Evolutionary conservation across 2,888 invertebrate genomes (phyloP), one percentile per base, ranked within the genome.

Genomic region (Sthenelais limicola): DNA sequence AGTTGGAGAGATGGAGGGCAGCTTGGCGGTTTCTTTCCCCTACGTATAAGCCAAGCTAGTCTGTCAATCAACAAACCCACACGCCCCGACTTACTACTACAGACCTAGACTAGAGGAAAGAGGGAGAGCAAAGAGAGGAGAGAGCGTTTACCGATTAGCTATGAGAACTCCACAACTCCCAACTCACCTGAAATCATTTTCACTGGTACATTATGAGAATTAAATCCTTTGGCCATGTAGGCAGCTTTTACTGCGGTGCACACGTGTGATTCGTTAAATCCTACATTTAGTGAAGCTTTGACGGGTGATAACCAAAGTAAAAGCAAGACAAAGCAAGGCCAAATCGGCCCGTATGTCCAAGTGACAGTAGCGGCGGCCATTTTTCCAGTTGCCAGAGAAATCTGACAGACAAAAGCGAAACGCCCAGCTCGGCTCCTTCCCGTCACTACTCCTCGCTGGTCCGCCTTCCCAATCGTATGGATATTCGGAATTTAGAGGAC

Each of bases 201-300:
- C 94, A 95, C 80, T 94, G 87, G 74, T 93, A 95, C 74, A 94
- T 89, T 0, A 93, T 94, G 83, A 92, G 92, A n/a, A 93, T 90
- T 84, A 93, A 92, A 83, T 92, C 92, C 82, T 94, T 92, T 84
- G 92, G 92, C 86, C 93, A 92, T 9, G 82, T 94, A 95, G 79
- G 95, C 95, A 88, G 93, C 92, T 88, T 93, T 94, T 43, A 95
- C 91, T 83, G 94, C 80, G 43, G 79, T 77, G 74, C 83, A 83
- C n/a, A 94, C 82, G 15, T 62, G 38, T 12, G 43, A 43, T 93
- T 92, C 85, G 93, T 94, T 87, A 15, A 32, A 54, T 28, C 30
- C 66, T 32, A 33, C 28, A 15, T 18, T 67, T 49, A 24, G 56
- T 54, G 68, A 24, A 35, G n/a, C 52, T n/a, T 32, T 9, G 3